Conservation (phyloP, 2,797 vertebrate genomes). For the Poecile montanus region DNA sequence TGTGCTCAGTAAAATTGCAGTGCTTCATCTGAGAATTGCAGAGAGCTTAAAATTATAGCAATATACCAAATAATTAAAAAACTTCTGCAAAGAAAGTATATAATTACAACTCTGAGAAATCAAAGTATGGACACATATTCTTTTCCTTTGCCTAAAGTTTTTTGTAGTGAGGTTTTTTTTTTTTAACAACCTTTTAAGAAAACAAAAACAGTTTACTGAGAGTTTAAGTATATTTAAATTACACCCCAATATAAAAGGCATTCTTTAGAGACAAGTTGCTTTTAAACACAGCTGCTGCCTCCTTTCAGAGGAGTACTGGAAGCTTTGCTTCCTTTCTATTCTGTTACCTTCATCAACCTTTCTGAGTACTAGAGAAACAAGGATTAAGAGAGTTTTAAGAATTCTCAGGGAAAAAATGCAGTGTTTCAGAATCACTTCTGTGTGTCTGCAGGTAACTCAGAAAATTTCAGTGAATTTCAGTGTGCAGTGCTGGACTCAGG, state of each 20-base stretch:
- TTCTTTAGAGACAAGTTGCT: neutral
- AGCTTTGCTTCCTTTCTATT: neutral
- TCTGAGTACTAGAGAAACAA: neutral
- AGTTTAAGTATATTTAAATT: neutral
- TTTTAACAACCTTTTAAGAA: neutral
- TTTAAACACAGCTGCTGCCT: neutral
- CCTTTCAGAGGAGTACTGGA: neutral
- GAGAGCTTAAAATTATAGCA: neutral
- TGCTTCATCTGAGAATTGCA: slow-evolving; percentile 13
- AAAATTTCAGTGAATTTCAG: neutral
- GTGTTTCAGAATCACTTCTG: neutral
- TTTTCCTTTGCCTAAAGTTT: neutral
- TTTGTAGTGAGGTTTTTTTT: rapidly evolving
- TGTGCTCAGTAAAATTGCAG: neutral
- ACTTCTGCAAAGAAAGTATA: neutral
- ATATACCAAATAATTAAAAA: neutral
- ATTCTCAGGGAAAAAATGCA: neutral
- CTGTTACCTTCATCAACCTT: neutral
- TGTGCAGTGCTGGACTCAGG: neutral
- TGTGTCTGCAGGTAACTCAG: neutral
- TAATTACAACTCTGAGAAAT: neutral
- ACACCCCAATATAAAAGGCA: neutral
- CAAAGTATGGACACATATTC: neutral
- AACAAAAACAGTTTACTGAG: neutral
- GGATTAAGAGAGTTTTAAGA: neutral